phyloP scores from a whole-genome alignment of 2,888 invertebrate genomes.

The Idaea aversata region DNA sequence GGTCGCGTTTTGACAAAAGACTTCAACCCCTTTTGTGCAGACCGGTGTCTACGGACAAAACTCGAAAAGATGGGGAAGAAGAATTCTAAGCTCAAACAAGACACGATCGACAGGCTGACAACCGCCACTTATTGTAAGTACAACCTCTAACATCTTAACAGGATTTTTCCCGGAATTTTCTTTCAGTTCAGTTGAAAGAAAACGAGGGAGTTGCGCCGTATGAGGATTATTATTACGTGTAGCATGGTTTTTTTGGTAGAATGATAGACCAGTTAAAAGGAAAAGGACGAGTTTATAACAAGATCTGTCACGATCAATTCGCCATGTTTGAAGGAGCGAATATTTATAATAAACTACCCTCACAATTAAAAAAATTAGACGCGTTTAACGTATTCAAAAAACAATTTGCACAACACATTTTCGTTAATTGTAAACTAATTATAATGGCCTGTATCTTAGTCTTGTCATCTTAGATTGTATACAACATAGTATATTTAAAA shows the following conservation, averaged over 20 bases:
- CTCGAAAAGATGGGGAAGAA: constrained; percentile 92
- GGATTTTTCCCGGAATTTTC: background rate
- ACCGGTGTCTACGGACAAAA: constrained; percentile 25
- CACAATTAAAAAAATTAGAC: no score
- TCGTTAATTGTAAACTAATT: no score
- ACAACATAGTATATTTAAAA: no score
- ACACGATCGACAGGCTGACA: constrained; percentile 95
- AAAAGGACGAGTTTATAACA: no score
- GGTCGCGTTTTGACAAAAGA: constrained; percentile 44
- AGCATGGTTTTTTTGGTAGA: background rate
- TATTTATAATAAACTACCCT: no score
- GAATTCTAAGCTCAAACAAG: constrained; percentile 97
- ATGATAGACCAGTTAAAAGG: background rate
- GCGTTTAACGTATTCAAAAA: no score
- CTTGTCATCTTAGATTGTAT: no score
- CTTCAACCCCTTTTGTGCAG: constrained; percentile 39
- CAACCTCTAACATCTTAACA: background rate
- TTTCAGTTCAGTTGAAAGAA: background rate
- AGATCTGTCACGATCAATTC: no score
- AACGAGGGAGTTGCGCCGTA: background rate
- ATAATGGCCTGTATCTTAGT: no score
- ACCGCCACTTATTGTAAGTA: constrained; percentile 96
- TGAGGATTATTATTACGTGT: background rate
- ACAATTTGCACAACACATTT: no score
- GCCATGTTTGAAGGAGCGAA: no score